Conservation (phyloP, 1,140 invertebrate genomes). For the Oscheius sp. region DNA sequence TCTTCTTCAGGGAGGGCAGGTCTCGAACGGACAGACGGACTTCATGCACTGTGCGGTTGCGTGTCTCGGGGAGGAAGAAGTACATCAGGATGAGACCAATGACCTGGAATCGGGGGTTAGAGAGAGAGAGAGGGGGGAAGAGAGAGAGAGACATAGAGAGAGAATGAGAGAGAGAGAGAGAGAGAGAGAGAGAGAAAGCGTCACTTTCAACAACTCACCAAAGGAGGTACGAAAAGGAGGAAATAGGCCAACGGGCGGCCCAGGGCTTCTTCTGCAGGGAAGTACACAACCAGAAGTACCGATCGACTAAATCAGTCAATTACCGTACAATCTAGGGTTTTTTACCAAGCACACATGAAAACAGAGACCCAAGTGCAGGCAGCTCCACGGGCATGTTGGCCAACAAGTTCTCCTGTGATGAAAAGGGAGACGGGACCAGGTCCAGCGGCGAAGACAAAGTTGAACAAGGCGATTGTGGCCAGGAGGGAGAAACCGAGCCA, state of each 20-base stretch:
- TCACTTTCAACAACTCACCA: conserved; percentile 16
- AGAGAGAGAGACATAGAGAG: no score
- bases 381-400: conserved; percentile 51
- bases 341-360: conserved; percentile 16
- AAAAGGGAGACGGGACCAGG: conserved; percentile 52
- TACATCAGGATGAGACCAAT: conserved; percentile 19
- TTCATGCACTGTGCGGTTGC: conserved; percentile 13
- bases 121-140: no score
- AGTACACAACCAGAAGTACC: conserved; percentile 21
- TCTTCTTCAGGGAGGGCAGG: conserved; percentile 15
- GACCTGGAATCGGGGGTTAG: background rate
- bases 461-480: conserved; percentile 43
- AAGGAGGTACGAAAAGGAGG: conserved; percentile 31
- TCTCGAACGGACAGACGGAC: background rate
- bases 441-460: conserved; percentile 46
- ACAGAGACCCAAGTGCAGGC: conserved; percentile 49
- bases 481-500: conserved; percentile 51
- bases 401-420: conserved; percentile 49
- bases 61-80: conserved; percentile 32
- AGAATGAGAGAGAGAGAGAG: no score
- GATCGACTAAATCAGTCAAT: conserved; percentile 19
- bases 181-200: no score
- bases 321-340: background rate
- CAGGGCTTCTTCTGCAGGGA: conserved; percentile 15
- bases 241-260: conserved; percentile 21